phyloP scores from a whole-genome alignment of 2,797 vertebrate genomes.

The Saxicola maurus region DNA sequence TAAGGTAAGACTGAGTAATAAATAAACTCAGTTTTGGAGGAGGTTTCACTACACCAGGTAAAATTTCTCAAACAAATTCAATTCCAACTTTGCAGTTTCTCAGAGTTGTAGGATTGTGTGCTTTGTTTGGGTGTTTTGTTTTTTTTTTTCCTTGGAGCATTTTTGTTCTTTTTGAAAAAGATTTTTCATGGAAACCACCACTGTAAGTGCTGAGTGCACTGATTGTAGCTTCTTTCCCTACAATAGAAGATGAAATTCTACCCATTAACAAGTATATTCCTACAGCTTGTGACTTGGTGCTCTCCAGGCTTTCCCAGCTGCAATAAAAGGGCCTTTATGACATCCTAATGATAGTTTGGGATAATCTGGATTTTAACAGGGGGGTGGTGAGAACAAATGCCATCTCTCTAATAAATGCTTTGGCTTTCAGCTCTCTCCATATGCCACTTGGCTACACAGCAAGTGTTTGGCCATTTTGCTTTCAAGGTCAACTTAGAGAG shows the following conservation, averaged over 20 bases:
- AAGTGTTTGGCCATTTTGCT: conserved; percentile 16
- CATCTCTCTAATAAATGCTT: conserved; percentile 28
- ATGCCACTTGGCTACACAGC: conserved; percentile 4
- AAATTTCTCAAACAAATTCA: background rate
- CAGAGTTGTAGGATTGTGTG: background rate
- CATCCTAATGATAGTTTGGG: conserved; percentile 27
- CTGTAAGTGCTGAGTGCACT: background rate
- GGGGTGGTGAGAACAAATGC: conserved; percentile 40
- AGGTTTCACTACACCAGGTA: background rate
- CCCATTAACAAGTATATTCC: background rate
- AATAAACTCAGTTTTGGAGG: background rate
- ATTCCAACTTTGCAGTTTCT: background rate
- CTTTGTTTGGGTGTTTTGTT: background rate
- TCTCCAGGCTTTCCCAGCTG: conserved; percentile 38
- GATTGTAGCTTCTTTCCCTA: background rate
- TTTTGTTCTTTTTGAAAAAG: background rate
- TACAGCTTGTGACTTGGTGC: conserved; percentile 7
- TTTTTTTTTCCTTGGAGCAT: background rate
- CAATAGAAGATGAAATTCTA: background rate
- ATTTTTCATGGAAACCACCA: background rate
- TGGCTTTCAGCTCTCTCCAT: conserved; percentile 52
- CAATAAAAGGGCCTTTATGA: conserved; percentile 19
- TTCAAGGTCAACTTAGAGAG: conserved; percentile 24
- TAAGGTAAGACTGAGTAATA: background rate
- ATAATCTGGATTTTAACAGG: conserved; percentile 51